Evolutionary conservation across 2,113 vertebrate genomes (phyloP), one percentile per base, ranked within the genome.

Genomic region (Amazona vittata): DNA sequence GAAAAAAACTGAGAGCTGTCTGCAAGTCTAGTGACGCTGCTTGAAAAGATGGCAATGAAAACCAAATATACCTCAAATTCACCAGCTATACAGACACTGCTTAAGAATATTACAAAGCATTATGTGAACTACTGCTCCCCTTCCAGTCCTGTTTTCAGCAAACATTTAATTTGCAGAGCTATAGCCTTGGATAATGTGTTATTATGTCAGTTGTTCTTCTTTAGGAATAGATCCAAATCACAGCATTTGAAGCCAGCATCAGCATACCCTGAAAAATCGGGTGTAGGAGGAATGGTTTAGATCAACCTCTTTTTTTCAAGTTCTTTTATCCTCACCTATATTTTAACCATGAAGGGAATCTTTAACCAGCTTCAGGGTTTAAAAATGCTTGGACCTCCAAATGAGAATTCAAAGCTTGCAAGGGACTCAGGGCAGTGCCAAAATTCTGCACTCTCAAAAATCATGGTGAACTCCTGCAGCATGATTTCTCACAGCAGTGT

Each of bases 101-200:
- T 74, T 84, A 86, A 93, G 33, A 53, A 60, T 37, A 70, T 79
- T 68, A 74, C 35, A 90, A 89, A 71, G 53, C 13, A 71, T 55
- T 88, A 47, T 50, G 49, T 67, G 77, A 95, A 91, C 88, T 62
- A 49, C 37, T 89, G 18, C 47, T 93, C 74, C 41, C 68, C 68
- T 89, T 91, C 52, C 52, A 89, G 65, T 80, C 64, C 37, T 93
- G 46, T 91, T 95, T 96, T 47, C 49, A 85, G 55, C 31, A 94
- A 88, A 81, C 37, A 77, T 92, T 97, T 90, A 76, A 96, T 96
- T 94, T 87, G 37, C 52, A 83, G 37, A 71, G 63, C 67, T 89
- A 79, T 86, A 76, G 70, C 6, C 95, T 31, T 74, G 62, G 74
- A 75, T 64, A 90, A 89, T 37, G 33, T 96, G 14, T 26, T 95